These are phyloP conservation scores for Dendronephthya gigantea DNA, from an alignment of 64 coral and sea anemone species.

Conservation along the genomic window DNA sequence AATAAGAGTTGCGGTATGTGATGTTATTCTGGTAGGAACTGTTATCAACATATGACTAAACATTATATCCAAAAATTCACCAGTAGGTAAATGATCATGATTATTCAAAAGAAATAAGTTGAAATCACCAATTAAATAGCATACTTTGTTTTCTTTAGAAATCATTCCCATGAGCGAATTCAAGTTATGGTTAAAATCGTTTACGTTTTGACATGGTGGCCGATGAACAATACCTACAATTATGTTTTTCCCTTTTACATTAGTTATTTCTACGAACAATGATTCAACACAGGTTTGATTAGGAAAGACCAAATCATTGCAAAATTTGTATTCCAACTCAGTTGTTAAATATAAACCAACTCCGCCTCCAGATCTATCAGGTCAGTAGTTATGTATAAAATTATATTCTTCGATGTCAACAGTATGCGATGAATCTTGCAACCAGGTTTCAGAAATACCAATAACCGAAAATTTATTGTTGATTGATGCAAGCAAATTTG, in stretches of 20 bases:
- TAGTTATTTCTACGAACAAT: too few relatives aligned
- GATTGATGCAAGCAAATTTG: too few relatives aligned
- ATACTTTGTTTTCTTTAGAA: background rate
- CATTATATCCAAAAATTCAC: background rate
- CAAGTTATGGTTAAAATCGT: background rate
- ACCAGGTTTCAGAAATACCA: too few relatives aligned
- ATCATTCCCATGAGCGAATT: background rate
- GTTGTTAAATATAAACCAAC: too few relatives aligned
- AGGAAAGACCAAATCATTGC: too few relatives aligned
- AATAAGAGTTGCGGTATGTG: conserved; percentile 1
- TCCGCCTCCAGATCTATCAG: too few relatives aligned
- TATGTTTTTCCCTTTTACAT: background rate
- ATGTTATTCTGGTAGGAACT: background rate
- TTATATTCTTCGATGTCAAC: too few relatives aligned
- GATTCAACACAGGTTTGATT: too few relatives aligned
- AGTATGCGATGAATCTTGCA: background rate
- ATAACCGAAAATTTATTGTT: too few relatives aligned
- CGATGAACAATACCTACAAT: background rate
- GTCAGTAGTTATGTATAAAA: too few relatives aligned
- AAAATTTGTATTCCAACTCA: too few relatives aligned
- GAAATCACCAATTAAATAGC: background rate
- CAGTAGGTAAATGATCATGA: background rate
- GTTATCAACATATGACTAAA: background rate
- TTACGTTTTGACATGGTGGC: background rate
- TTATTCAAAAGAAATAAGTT: background rate